A percentile compares a stretch with the other conserved stretches of the same genome.
phyloP scores from a whole-genome alignment of 2,797 vertebrate species.

The Peromyscus melanophrys region DNA sequence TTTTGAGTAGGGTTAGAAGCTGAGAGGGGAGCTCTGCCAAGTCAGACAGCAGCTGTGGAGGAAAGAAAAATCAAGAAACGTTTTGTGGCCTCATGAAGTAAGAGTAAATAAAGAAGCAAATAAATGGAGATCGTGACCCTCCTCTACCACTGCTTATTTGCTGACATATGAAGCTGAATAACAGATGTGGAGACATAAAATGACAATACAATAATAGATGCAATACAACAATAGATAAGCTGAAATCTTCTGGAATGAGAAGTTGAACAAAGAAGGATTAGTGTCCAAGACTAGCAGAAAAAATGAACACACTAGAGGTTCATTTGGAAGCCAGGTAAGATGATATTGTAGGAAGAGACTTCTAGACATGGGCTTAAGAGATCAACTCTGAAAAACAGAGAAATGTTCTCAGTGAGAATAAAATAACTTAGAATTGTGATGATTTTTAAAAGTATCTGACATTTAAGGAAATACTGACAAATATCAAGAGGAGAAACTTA shows the following conservation, averaged over 20 bases:
- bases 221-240: not conserved
- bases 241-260: not conserved
- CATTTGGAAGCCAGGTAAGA: not conserved
- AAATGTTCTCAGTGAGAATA: not conserved
- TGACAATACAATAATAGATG: not conserved
- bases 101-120: not conserved
- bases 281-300: not conserved
- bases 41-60: not conserved
- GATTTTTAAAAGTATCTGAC: conserved; percentile 23
- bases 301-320: not conserved
- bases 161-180: not conserved
- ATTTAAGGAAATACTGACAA: not conserved
- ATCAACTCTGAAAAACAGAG: not conserved
- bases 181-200: not conserved
- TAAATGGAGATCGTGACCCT: not conserved
- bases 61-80: not conserved
- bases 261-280: not conserved
- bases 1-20: not conserved
- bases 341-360: not conserved
- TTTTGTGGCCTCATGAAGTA: not conserved
- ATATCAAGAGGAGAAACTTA: not conserved
- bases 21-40: not conserved
- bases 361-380: not conserved
- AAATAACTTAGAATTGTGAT: not conserved
- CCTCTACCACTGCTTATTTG: not conserved